These are phyloP conservation scores for Achlya flavicornis DNA, from an alignment of 2,888 invertebrate species.

Conservation along the genomic window DNA sequence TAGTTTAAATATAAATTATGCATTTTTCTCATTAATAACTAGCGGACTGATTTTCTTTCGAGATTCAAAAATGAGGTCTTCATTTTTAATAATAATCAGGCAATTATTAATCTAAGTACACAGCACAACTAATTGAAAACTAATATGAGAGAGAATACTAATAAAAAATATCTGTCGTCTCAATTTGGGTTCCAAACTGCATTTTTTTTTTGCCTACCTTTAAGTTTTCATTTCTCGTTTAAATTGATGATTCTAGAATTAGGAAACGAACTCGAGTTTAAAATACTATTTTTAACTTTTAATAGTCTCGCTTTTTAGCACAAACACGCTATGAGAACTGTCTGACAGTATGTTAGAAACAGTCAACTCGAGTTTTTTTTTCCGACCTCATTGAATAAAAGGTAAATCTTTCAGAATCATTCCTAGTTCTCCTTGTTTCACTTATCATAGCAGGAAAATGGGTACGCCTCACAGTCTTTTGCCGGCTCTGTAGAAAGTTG, in stretches of 20 bases:
- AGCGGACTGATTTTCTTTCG: slow-evolving; percentile 78
- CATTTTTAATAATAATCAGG: slow-evolving; percentile 52
- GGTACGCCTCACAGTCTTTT: neutral
- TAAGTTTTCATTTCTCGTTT: no score
- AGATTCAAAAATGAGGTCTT: slow-evolving; percentile 73
- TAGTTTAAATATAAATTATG: slow-evolving; percentile 63
- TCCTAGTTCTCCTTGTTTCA: neutral
- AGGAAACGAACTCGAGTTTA: no score
- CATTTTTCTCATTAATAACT: slow-evolving; percentile 62
- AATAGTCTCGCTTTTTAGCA: neutral
- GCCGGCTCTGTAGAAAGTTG: neutral
- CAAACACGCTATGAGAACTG: neutral
- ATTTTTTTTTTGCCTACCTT: slow-evolving; percentile 9
- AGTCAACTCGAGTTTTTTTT: neutral
- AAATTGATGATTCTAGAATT: no score
- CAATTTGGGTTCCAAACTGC: slow-evolving; percentile 53
- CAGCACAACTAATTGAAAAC: slow-evolving; percentile 81
- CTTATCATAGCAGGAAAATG: neutral
- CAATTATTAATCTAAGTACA: slow-evolving; percentile 77
- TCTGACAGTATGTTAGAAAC: neutral
- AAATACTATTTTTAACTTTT: neutral
- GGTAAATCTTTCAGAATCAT: neutral
- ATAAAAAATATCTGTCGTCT: slow-evolving; percentile 57
- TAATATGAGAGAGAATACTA: slow-evolving; percentile 74
- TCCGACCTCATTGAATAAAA: neutral